Evolutionary conservation across 2,797 vertebrate genomes (phyloP).

Genomic region (Hapalemur alaotrensis): DNA sequence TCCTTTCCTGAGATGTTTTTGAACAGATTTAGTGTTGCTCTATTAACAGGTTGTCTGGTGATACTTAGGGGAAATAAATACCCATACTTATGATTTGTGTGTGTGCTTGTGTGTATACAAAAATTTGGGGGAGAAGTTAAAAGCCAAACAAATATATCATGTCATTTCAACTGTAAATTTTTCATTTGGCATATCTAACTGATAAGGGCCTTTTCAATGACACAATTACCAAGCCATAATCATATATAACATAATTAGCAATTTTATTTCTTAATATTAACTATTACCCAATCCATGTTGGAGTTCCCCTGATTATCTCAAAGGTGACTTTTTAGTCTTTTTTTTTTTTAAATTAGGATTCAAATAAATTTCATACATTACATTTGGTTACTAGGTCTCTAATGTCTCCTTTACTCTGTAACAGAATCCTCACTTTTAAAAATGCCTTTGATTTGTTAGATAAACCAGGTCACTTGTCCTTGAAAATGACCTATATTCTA

Average conservation of each 20-base stretch:
- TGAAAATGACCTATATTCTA: neutral
- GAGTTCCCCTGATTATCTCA: constrained; percentile 20
- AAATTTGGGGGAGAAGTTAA: neutral
- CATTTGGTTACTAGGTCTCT: neutral
- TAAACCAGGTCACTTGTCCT: constrained; percentile 22
- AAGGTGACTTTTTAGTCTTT: neutral
- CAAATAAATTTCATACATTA: neutral
- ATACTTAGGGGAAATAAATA: neutral
- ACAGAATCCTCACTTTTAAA: neutral
- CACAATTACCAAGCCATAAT: neutral
- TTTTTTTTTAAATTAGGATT: constrained; percentile 30
- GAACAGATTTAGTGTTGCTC: neutral
- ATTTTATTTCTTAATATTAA: neutral
- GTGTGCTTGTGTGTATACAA: neutral
- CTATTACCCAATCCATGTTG: neutral
- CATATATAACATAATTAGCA: neutral
- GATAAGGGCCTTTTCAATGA: neutral
- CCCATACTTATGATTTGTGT: neutral
- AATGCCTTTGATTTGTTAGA: neutral
- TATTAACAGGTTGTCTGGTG: constrained; percentile 3
- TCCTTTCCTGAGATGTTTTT: neutral
- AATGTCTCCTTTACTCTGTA: neutral
- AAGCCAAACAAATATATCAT: neutral
- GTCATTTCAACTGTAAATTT: neutral
- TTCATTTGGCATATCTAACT: neutral